A percentile compares a stretch with the other conserved stretches of the same genome.
phyloP scores from a whole-genome alignment of 2,888 invertebrate genomes.

The Monoplex corrugatus region DNA sequence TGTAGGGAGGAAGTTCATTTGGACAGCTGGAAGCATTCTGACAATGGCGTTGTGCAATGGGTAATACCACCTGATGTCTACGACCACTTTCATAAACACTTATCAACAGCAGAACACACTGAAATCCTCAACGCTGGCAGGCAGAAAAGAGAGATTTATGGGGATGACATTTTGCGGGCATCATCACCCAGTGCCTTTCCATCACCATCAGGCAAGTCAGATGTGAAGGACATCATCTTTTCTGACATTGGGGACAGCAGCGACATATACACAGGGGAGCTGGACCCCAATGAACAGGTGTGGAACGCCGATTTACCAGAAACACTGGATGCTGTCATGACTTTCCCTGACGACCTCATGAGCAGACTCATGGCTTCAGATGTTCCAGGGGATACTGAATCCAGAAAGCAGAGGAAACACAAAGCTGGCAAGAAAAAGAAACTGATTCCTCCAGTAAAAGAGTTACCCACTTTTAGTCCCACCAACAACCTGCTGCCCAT shows the following conservation, averaged over 20 bases:
- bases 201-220: neutral
- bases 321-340: neutral
- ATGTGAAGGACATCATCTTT: constrained; percentile 19
- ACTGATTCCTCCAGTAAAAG: neutral
- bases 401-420: neutral
- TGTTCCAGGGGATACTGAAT: neutral
- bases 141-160: neutral
- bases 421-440: neutral
- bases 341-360: constrained; percentile 31
- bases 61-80: neutral
- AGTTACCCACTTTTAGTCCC: neutral
- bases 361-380: neutral
- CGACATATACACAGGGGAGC: constrained; percentile 18
- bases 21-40: neutral
- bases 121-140: neutral
- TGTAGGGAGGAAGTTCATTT: neutral
- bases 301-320: constrained; percentile 15
- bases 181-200: neutral
- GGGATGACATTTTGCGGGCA: neutral
- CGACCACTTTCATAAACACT: neutral
- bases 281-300: neutral
- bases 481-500: constrained; percentile 29
- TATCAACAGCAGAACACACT: neutral
- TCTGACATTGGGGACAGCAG: neutral
- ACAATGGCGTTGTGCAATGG: neutral